A percentile compares a stretch with the other conserved stretches of the same genome.
Evolutionary conservation across 2,888 invertebrate species (phyloP).

Genomic region (Zygothrica quintamaculata): DNA sequence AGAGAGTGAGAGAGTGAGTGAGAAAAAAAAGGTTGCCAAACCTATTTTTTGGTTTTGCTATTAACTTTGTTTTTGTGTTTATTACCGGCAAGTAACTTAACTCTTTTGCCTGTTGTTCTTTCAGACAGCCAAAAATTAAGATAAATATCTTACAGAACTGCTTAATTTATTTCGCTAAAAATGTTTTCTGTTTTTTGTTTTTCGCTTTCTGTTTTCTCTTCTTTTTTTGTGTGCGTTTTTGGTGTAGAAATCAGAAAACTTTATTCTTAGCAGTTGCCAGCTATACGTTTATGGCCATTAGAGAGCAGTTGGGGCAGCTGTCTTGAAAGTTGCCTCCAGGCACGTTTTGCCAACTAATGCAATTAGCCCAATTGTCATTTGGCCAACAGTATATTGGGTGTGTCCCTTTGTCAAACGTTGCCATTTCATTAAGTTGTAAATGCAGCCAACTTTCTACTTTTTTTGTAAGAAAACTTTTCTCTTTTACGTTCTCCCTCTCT

Average conservation of each 20-base stretch:
- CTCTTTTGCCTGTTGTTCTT: slow-evolving; percentile 56
- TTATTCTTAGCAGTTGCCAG: slow-evolving; percentile 49
- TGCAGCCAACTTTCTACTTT: slow-evolving; percentile 40
- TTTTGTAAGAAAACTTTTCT: slow-evolving; percentile 33
- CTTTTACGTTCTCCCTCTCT: no score
- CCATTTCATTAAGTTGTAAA: slow-evolving; percentile 69
- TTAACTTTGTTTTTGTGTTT: slow-evolving; percentile 17
- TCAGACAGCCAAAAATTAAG: slow-evolving; percentile 64
- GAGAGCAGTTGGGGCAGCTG: slow-evolving; percentile 16
- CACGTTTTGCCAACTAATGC: slow-evolving; percentile 65
- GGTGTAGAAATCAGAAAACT: slow-evolving; percentile 46
- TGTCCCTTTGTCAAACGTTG: slow-evolving; percentile 27
- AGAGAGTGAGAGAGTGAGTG: no score
- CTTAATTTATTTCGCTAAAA: slow-evolving; percentile 49
- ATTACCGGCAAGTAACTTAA: slow-evolving; percentile 55
- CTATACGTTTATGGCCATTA: slow-evolving; percentile 48
- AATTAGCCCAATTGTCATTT: slow-evolving; percentile 79
- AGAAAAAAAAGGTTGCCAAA: slow-evolving; percentile 24
- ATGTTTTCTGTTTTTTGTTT: no score
- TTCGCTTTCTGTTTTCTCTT: no score
- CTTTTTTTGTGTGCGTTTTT: no score
- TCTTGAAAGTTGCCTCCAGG: slow-evolving; percentile 23
- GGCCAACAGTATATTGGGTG: slow-evolving; percentile 22
- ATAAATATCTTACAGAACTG: slow-evolving; percentile 65
- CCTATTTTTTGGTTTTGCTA: slow-evolving; percentile 31